Percentiles rank a stretch among this genome's conserved stretches.
Evolutionary conservation across 1,140 invertebrate species (phyloP).

Genomic region (Alviniconcha marisindica): DNA sequence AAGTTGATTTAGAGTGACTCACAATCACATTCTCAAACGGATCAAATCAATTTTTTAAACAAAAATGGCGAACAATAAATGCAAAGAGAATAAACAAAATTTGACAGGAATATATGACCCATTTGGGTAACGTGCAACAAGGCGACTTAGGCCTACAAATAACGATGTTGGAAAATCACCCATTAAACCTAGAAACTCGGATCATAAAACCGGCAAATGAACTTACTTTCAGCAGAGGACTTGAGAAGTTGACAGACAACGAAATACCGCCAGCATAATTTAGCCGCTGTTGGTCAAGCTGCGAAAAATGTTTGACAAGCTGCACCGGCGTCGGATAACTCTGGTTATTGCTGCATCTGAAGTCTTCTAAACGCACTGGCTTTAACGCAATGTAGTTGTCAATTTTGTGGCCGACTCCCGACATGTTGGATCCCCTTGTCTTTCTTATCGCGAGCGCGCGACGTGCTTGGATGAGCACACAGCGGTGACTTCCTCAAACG

Average conservation of each 20-base stretch:
- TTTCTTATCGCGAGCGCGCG: slow-evolving; percentile 32
- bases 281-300: slow-evolving; percentile 33
- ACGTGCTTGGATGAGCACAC: slow-evolving; percentile 32
- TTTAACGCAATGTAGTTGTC: slow-evolving; percentile 34
- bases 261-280: slow-evolving; percentile 40
- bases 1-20: not conserved
- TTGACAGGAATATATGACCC: not conserved
- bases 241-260: slow-evolving; percentile 22
- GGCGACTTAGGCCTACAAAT: too few relatives aligned
- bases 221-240: slow-evolving; percentile 25
- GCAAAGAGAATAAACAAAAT: slow-evolving; percentile 27
- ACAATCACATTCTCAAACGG: slow-evolving; percentile 36
- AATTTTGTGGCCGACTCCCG: slow-evolving; percentile 30
- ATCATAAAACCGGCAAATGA: not conserved
- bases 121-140: not conserved
- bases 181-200: too few relatives aligned
- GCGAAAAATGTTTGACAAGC: slow-evolving; percentile 37
- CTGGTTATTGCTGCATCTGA: slow-evolving; percentile 35
- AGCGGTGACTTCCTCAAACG: slow-evolving; percentile 26
- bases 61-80: slow-evolving; percentile 43
- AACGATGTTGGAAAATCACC: too few relatives aligned
- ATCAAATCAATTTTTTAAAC: slow-evolving; percentile 39
- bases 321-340: slow-evolving; percentile 39
- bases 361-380: slow-evolving; percentile 40
- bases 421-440: slow-evolving; percentile 28